Base-by-base conservation (phyloP, 2,113 vertebrate species). In the Hiodon tergisus region DNA sequence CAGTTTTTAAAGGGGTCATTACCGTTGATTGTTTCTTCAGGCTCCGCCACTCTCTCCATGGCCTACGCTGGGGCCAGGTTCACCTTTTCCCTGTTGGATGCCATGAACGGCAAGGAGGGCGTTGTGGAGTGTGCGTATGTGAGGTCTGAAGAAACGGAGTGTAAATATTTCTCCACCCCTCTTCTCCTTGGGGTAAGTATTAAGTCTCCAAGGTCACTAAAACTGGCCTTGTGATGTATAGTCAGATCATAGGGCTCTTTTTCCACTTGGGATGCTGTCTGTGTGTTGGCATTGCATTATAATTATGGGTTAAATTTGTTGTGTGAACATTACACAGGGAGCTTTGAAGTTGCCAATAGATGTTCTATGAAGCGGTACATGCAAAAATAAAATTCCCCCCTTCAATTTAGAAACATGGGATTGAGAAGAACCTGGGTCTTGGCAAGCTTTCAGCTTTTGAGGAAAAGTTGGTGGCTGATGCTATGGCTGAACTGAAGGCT, bases 41-140 rank as follows among this genome's bases (percentile, higher is more conserved):
- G 97, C 14, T 99, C 97, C 72, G 97, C 97, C 16, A 99, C 97
- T 2, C 87, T 99, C 66, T 98, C 97, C 0, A 99, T 99, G 97
- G 97, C 97, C 0, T 98, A 98, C 0, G 97, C 97, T 0, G 97
- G 97, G 0, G 96, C 97, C 76, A 91, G 97, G 0, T 99, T 99
- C 80, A 94, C 94, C 69, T 98, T 98, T 88, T 98, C 97, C 0
- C 85, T 99, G 46, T 70, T 98, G 86, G 95, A 98, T 0, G 97
- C 97, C 4, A 94, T 98, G 91, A 96, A 94, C 0, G 96, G 97
- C 0, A 98, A 98, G 83, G 93, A 98, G 67, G 96, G 96, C 0
- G 96, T 99, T 3, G 90, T 96, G 0, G 97, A 99, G 70, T 99
- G 97, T 61, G 87, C 94, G 6, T 99, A 91, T 4, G 93, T 99